phyloP scores from a whole-genome alignment of 2,113 vertebrate genomes.

The Catharus minimus region DNA sequence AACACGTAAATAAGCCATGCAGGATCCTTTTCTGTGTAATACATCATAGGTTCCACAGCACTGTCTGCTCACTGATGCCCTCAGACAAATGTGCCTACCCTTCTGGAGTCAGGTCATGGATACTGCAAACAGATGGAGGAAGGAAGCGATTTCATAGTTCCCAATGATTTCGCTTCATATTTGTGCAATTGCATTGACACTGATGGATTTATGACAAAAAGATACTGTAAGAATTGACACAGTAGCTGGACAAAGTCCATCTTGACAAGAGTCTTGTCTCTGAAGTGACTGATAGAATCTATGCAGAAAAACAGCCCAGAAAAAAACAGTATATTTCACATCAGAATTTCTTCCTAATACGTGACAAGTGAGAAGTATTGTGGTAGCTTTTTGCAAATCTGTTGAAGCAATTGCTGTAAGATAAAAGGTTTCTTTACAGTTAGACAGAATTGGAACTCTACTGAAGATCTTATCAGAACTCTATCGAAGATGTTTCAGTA shows the following conservation, averaged over 20 bases:
- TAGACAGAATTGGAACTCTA: background rate
- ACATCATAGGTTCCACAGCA: background rate
- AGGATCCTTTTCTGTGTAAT: background rate
- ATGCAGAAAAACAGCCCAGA: background rate
- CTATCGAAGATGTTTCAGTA: background rate
- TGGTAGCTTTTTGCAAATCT: background rate
- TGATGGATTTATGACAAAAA: background rate
- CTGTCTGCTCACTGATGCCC: background rate
- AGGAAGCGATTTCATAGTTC: background rate
- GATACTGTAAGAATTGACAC: background rate
- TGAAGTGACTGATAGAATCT: background rate
- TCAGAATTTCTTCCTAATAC: background rate
- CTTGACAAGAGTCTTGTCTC: background rate
- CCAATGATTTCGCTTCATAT: background rate
- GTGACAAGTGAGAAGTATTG: background rate
- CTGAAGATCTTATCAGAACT: background rate
- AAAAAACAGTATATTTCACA: fast-evolving
- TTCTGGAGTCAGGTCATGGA: background rate
- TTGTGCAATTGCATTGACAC: background rate
- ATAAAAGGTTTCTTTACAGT: background rate
- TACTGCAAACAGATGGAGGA: background rate
- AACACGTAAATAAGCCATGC: background rate
- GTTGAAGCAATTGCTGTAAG: background rate
- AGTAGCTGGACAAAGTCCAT: background rate
- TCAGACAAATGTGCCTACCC: background rate